Base-by-base conservation (phyloP, 2,797 vertebrate genomes). In the Cichlasoma orientale region DNA sequence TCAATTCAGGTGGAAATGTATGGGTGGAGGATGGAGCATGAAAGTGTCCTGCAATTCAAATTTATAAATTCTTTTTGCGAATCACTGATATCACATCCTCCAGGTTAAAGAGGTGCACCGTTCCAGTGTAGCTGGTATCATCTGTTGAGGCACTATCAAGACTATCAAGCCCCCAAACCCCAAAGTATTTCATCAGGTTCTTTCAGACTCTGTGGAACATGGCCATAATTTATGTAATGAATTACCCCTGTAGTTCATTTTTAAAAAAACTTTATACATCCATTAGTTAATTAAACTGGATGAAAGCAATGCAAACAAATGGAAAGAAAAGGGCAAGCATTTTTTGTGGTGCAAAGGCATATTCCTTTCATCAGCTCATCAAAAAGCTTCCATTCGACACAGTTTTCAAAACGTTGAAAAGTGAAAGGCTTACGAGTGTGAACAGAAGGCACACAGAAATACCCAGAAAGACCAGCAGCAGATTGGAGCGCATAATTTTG, bases 361-460 rank as follows among this genome's bases (percentile, higher is more conserved):
- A 19, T 1, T 11, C 47, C 41, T 29, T 66, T 47, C 61, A 29
- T 47, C 41, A 66, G 16, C 41, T 50, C 18, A 47, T 29, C 25
- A 47, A 68, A 53, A 52, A n/a, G 2, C 11, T n/a, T 68, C 41
- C 47, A 68, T 50, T 68, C 47, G 12, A 50, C 41, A 68, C 63
- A 50, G 25, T 68, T 50, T 44, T 68, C 16, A 29, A 50, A 68
- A 50, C 12, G 18, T 11, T 68, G 25, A 50, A 68, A 47, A 29
- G 25, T 50, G 10, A 68, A 68, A 68, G 19, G 41, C 41, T 68
- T 27, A 29, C 19, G 63, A 8, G 27, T 68, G 3, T 68, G 63
- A 68, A 68, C 41, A 50, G 63, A 68, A 68, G 61, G 61, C 25
- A 19, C 61, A 66, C 61, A 50, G 61, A 68, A 68, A 68, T 50